phyloP scores from a whole-genome alignment of 1,140 invertebrate species.

The Coptotermes formosanus region DNA sequence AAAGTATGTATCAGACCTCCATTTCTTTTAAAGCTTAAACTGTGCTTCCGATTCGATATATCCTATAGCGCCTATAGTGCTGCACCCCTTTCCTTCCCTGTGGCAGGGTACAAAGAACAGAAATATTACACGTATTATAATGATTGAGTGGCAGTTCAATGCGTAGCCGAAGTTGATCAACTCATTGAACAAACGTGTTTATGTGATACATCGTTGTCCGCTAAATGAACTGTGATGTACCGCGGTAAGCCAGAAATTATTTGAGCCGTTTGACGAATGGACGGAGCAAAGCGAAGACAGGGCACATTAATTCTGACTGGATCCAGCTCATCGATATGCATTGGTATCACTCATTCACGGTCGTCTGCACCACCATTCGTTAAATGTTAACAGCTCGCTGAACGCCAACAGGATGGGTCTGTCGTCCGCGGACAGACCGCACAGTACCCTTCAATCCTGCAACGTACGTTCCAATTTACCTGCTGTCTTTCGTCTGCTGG shows the following conservation, averaged over 20 bases:
- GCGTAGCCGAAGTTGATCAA: background rate
- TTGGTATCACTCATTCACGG: slow-evolving; percentile 10
- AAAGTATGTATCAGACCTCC: too few relatives aligned
- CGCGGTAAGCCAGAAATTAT: background rate
- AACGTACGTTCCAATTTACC: background rate
- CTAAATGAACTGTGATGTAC: background rate
- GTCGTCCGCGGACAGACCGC: too few relatives aligned
- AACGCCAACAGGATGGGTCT: background rate
- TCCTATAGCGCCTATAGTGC: too few relatives aligned
- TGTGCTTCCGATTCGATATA: too few relatives aligned
- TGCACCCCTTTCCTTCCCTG: too few relatives aligned
- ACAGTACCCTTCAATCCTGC: background rate
- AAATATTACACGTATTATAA: background rate
- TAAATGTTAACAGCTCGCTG: slow-evolving; percentile 16
- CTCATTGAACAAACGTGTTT: slow-evolving; percentile 13
- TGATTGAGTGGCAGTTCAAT: background rate
- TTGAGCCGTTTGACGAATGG: background rate
- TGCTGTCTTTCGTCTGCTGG: background rate
- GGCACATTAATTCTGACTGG: background rate
- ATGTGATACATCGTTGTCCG: background rate
- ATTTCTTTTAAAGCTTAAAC: too few relatives aligned
- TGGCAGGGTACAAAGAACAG: background rate
- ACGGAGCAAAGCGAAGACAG: background rate
- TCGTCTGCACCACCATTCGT: slow-evolving; percentile 13
- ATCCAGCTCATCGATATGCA: background rate